Conservation (phyloP, 1,140 invertebrate genomes). For the Akabosia matsudoensis region DNA sequence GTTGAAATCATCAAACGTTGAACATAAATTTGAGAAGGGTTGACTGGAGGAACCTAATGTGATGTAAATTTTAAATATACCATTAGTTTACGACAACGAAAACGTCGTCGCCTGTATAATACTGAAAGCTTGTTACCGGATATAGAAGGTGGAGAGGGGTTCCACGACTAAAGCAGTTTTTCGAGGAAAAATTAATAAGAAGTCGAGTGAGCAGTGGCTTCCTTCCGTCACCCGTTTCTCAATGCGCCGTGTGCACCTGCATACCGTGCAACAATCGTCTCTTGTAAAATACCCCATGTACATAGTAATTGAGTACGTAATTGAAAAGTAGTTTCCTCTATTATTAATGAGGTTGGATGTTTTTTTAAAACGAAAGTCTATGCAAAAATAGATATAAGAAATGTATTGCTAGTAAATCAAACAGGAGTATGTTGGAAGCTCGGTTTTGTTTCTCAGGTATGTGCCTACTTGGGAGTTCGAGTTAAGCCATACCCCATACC, state of each 20-base stretch:
- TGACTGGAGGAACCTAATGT: constrained; percentile 8
- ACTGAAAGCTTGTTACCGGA: not conserved
- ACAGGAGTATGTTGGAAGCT: too few species aligned
- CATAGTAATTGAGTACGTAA: constrained; percentile 5
- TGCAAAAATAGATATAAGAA: not conserved
- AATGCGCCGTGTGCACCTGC: not conserved
- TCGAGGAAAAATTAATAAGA: not conserved
- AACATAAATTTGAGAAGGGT: constrained; percentile 19
- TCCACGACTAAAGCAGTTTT: not conserved
- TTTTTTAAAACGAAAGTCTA: not conserved
- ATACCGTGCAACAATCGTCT: not conserved
- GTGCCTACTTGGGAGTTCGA: too few species aligned
- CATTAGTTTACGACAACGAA: constrained; percentile 17
- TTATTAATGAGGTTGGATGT: not conserved
- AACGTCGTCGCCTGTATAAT: not conserved
- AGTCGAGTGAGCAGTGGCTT: not conserved
- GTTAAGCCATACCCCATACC: too few species aligned
- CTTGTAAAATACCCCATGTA: not conserved
- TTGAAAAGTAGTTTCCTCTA: not conserved
- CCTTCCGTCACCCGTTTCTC: not conserved
- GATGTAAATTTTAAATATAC: constrained; percentile 25
- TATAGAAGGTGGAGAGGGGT: not conserved
- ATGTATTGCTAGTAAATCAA: not conserved
- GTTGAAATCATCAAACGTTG: not conserved
- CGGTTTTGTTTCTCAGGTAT: too few species aligned